phyloP scores from a whole-genome alignment of 2,888 invertebrate species.

The Onthophagus sagittarius region DNA sequence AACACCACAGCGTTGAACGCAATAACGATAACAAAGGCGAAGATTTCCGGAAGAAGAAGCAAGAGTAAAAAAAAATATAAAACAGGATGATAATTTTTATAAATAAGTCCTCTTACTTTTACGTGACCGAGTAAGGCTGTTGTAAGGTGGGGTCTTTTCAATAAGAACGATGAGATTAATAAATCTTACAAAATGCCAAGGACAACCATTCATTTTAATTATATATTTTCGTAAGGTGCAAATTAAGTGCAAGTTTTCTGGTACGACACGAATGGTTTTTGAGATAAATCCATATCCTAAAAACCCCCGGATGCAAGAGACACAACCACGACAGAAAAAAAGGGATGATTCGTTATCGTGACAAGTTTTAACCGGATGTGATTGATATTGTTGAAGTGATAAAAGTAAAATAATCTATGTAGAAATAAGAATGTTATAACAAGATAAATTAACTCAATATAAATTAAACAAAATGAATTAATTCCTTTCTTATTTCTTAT shows the following conservation, averaged over 20 bases:
- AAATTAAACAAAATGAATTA: no score
- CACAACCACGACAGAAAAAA: slow-evolving; percentile 1
- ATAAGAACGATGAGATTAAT: neutral
- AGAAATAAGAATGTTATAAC: no score
- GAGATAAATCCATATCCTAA: slow-evolving; percentile 3
- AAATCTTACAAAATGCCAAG: neutral
- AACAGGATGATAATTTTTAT: neutral
- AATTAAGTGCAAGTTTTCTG: neutral
- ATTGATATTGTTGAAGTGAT: neutral
- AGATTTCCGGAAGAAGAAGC: neutral
- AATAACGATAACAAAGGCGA: neutral
- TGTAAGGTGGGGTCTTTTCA: neutral
- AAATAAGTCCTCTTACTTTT: neutral
- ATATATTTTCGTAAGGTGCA: neutral
- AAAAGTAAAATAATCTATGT: neutral
- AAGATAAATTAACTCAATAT: no score
- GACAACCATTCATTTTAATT: neutral
- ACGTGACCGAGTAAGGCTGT: neutral
- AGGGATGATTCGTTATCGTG: neutral
- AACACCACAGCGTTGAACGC: neutral
- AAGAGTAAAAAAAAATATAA: neutral
- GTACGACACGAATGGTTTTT: neutral
- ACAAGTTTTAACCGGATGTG: neutral
- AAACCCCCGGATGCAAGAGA: slow-evolving; percentile 22
- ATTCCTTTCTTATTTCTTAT: no score